Evolutionary conservation across 2,888 invertebrate species (phyloP).

Genomic region (Mermis nigrescens): DNA sequence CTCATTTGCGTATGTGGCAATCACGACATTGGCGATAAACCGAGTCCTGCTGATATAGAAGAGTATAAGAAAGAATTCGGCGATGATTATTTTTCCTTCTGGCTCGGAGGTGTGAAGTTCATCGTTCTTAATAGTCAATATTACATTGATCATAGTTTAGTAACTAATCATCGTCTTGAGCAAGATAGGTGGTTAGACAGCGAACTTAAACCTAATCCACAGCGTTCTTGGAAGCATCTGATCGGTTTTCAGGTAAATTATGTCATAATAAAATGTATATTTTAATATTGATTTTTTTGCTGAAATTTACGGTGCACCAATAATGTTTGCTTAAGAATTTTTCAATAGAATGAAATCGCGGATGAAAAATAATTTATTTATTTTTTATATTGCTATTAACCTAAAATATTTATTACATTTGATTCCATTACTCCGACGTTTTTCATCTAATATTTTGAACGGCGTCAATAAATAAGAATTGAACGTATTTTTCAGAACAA

Average conservation of each 20-base stretch:
- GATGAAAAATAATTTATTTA: no score
- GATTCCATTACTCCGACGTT: no score
- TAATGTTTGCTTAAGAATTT: no score
- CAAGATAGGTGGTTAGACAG: conserved; percentile 37
- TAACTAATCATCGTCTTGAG: conserved; percentile 18
- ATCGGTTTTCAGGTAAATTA: conserved; percentile 13
- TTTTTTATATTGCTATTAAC: no score
- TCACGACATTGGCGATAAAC: conserved; percentile 39
- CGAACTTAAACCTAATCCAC: conserved; percentile 20
- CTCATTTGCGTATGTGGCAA: conserved; percentile 40
- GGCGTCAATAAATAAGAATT: no score
- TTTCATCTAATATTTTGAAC: no score
- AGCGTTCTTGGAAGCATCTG: conserved; percentile 8
- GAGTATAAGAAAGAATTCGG: conserved; percentile 27
- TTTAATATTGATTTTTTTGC: no score
- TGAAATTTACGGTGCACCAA: no score
- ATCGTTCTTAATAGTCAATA: conserved; percentile 39
- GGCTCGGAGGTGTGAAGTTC: conserved; percentile 37
- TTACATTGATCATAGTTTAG: conserved; percentile 25
- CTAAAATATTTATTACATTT: no score
- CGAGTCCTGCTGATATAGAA: conserved; percentile 33
- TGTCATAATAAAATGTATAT: no score
- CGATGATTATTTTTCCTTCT: conserved; percentile 39
- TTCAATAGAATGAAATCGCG: no score
- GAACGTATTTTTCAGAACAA: no score